phyloP scores from a whole-genome alignment of 2,888 invertebrate genomes.

The Eristalis arbustorum region DNA sequence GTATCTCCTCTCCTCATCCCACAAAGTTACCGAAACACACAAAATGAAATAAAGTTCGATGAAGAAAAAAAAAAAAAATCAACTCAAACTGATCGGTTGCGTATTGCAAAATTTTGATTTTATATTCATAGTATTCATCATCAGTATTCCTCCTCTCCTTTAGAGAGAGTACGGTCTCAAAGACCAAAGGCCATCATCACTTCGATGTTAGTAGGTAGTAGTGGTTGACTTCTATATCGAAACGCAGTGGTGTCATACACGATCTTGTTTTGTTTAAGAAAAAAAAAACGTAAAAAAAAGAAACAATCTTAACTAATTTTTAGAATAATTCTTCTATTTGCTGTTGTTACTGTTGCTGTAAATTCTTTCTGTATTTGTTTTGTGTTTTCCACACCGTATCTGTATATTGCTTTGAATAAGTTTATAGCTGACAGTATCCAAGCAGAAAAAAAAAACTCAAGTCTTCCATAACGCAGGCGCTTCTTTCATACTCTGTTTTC shows the following conservation, averaged over 20 bases:
- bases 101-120: constrained; percentile 67
- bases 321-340: constrained; percentile 18
- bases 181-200: constrained; percentile 59
- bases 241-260: constrained; percentile 63
- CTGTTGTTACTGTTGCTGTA: constrained; percentile 1
- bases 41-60: constrained; percentile 3
- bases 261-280: constrained; percentile 32
- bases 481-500: constrained; percentile 41
- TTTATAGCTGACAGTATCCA: background rate
- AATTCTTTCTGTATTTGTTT: constrained; percentile 9
- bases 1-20: constrained; percentile 35
- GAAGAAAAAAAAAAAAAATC: background rate
- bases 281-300: background rate
- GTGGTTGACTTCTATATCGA: constrained; percentile 62
- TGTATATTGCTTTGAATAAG: constrained; percentile 14
- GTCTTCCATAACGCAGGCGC: constrained; percentile 47
- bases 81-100: constrained; percentile 43
- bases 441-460: background rate
- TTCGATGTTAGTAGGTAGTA: constrained; percentile 62
- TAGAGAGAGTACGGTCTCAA: constrained; percentile 24
- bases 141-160: constrained; percentile 22
- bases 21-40: constrained; percentile 11
- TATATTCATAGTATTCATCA: constrained; percentile 41
- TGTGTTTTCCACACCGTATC: constrained; percentile 16
- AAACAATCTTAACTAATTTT: constrained; percentile 23